A percentile compares a stretch with the other conserved stretches of the same genome.
These are phyloP conservation scores for Trichogramma evanescens DNA, from an alignment of 2,888 invertebrate genomes.

Conservation along the genomic window DNA sequence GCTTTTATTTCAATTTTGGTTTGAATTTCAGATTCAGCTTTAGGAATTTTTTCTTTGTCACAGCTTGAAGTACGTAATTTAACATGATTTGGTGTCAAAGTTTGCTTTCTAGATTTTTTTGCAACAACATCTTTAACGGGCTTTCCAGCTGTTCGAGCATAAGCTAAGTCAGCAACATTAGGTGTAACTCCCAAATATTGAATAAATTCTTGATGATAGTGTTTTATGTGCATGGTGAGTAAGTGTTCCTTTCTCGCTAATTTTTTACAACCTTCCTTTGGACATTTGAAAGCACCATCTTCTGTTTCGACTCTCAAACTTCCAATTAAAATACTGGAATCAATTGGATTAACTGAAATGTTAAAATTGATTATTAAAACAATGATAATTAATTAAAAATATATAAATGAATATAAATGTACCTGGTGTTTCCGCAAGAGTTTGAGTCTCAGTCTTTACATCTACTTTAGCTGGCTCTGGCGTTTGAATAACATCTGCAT, in stretches of 20 bases:
- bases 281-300: conserved; percentile 63
- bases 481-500: background rate
- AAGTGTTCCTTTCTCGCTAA: conserved; percentile 86
- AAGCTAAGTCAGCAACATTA: conserved; percentile 79
- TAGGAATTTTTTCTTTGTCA: conserved; percentile 26
- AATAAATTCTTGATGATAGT: conserved; percentile 79
- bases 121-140: conserved; percentile 48
- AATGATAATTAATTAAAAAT: background rate
- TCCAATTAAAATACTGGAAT: conserved; percentile 44
- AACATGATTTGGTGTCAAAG: conserved; percentile 23
- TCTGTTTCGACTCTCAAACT: conserved; percentile 57
- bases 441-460: background rate
- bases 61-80: conserved; percentile 18
- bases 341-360: conserved; percentile 1
- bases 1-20: conserved; percentile 25
- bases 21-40: conserved; percentile 31
- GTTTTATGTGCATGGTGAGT: conserved; percentile 88
- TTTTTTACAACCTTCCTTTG: conserved; percentile 76
- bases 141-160: conserved; percentile 66
- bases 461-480: background rate
- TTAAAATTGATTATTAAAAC: background rate
- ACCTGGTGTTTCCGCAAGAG: background rate
- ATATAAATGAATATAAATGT: background rate
- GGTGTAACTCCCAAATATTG: conserved; percentile 68
- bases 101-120: conserved; percentile 35